Conservation (phyloP, 2,113 vertebrate genomes). For the Thamnophis sirtalis region DNA sequence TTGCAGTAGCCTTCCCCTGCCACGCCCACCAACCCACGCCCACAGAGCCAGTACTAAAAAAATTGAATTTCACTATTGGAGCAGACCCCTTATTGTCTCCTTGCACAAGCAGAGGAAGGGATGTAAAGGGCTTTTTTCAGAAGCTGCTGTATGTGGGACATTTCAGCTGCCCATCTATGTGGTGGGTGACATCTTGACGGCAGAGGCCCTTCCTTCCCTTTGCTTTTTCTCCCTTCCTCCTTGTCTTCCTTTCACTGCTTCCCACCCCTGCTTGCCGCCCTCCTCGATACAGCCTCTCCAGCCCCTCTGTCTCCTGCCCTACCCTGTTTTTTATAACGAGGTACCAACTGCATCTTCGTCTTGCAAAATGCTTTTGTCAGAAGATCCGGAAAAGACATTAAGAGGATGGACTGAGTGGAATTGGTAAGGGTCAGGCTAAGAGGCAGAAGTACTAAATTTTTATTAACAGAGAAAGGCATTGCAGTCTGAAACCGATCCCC, state of each 20-base stretch:
- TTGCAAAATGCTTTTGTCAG: conserved; percentile 15
- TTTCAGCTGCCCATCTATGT: not conserved
- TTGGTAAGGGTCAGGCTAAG: not conserved
- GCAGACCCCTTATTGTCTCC: not conserved
- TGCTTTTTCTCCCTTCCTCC: not conserved
- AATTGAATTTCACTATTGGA: too few species aligned
- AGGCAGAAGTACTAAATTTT: not conserved
- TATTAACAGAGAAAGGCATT: not conserved
- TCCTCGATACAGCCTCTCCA: not conserved
- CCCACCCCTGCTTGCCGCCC: not conserved
- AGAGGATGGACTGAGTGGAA: not conserved
- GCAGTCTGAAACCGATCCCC: not conserved
- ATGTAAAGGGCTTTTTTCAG: not conserved
- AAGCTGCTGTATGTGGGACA: not conserved
- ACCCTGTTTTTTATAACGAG: not conserved
- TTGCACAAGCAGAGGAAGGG: not conserved
- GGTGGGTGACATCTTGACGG: not conserved
- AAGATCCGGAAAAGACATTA: not conserved
- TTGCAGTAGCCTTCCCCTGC: too few species aligned
- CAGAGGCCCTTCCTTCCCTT: not conserved
- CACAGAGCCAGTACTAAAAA: too few species aligned
- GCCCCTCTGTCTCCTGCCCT: fast-evolving
- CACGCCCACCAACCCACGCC: too few species aligned
- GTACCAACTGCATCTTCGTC: not conserved
- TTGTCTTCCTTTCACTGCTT: not conserved